Conservation (phyloP, 2,888 invertebrate species). For the Tenthredo livida region DNA sequence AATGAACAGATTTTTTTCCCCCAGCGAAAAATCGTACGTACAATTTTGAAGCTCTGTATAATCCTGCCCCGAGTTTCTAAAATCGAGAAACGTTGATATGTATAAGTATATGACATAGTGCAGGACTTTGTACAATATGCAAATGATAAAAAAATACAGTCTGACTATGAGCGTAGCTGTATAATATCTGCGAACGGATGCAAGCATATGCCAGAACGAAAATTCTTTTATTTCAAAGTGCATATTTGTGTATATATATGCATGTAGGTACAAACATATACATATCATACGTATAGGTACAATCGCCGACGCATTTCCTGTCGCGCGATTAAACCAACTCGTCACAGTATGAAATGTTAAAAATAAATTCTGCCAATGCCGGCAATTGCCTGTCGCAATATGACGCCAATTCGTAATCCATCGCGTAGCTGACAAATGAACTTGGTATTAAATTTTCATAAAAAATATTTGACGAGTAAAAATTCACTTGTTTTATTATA, state of each 20-base stretch:
- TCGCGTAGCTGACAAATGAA: not conserved
- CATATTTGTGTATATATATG: not conserved
- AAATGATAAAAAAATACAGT: not conserved
- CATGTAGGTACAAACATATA: not conserved
- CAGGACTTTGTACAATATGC: not conserved
- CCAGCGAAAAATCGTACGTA: not conserved
- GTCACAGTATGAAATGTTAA: slow-evolving; percentile 7
- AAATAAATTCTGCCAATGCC: slow-evolving; percentile 21
- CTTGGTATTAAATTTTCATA: not conserved
- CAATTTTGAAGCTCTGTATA: not conserved
- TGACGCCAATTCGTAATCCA: not conserved
- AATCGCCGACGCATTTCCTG: slow-evolving; percentile 36
- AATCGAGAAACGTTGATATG: not conserved
- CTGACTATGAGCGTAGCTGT: not conserved
- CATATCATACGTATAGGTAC: not conserved
- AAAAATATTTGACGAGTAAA: not conserved
- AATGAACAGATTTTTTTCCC: not conserved
- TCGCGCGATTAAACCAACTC: slow-evolving; percentile 10
- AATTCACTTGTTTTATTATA: not conserved
- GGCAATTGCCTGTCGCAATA: slow-evolving; percentile 30
- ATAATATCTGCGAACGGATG: slow-evolving; percentile 20
- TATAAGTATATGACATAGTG: not conserved
- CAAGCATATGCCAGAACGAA: not conserved
- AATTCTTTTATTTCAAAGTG: slow-evolving; percentile 12
- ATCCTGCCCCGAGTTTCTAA: not conserved